Evolutionary conservation across 64 coral and sea anemone genomes (phyloP), one percentile per base, ranked within the genome.

Genomic region (Pachyseris speciosa): DNA sequence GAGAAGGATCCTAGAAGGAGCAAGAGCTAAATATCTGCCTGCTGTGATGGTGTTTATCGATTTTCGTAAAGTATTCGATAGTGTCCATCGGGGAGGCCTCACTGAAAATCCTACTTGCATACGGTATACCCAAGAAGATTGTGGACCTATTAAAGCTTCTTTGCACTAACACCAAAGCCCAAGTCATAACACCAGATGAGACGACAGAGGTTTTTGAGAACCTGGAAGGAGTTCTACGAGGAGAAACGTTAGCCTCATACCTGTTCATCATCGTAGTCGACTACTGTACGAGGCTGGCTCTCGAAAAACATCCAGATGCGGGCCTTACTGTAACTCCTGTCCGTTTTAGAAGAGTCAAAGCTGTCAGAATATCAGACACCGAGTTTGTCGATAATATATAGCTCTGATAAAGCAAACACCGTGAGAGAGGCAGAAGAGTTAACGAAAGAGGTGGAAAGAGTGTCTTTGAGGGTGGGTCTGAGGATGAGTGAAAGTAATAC

Each of bases 41-140:
- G 83, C 37, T n/a, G 61, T 86, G 5, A 68, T 86, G 45, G n/a
- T 44, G 10, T 89, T 89, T 72, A 58, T 88, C 19, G 72, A 78
- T n/a, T 89, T 38, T 48, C 51, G 58, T 47, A 87, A 87, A 59
- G 69, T 69, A 0, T 75, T 88, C 24, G 47, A 69, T 26, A 45
- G 63, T 26, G 26, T 85, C 47, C 47, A 83, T 31, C n/a, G 39
- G 13, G 37, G 41, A 19, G 49, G 49, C 17, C 19, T 79, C 39
- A 47, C n/a, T 79, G 4, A 49, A 19, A 11, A 79, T 79, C 17
- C 45, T 79, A 2, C 9, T 24, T 25, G 75, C 77, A 8, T 52
- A 80, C n/a, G 41, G 77, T 6, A 51, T 80, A 31, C 77, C 77
- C 22, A 13, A 43, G 7, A 16, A 33, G 8, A 43, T 80, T 7